Conservation (phyloP, 2,888 invertebrate genomes). For the Dasypolia templi region DNA sequence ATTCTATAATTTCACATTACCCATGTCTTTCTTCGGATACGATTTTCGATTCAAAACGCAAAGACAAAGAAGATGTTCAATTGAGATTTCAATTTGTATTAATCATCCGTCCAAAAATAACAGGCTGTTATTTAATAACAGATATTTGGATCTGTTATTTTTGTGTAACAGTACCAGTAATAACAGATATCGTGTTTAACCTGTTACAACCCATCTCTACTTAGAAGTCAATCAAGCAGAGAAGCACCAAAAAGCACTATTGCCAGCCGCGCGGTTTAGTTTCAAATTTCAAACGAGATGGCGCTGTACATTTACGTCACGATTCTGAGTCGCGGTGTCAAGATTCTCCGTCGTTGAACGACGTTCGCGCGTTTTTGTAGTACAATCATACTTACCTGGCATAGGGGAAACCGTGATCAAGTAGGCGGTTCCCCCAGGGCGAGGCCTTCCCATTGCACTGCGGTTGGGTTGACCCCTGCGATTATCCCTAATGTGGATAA, state of each 20-base stretch:
- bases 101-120: too few species aligned
- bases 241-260: background rate
- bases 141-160: too few species aligned
- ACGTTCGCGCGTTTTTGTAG: background rate
- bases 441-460: constrained; percentile 35
- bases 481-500: constrained; percentile 59
- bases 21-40: too few species aligned
- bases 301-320: constrained; percentile 25
- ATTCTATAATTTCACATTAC: too few species aligned
- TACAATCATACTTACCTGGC: constrained; percentile 9
- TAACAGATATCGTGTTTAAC: too few species aligned
- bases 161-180: too few species aligned
- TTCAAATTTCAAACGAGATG: constrained; percentile 9
- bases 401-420: constrained; percentile 41
- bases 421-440: constrained; percentile 39
- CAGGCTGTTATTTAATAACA: too few species aligned
- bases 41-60: too few species aligned
- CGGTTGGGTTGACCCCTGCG: constrained; percentile 54
- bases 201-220: too few species aligned
- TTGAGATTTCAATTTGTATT: too few species aligned
- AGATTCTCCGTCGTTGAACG: constrained; percentile 24
- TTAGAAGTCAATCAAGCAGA: too few species aligned
- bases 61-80: too few species aligned
- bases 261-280: background rate
- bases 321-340: constrained; percentile 33